These are phyloP conservation scores for Oxygymnocypris stewartii DNA, from an alignment of 2,113 vertebrate genomes.

Conservation along the genomic window DNA sequence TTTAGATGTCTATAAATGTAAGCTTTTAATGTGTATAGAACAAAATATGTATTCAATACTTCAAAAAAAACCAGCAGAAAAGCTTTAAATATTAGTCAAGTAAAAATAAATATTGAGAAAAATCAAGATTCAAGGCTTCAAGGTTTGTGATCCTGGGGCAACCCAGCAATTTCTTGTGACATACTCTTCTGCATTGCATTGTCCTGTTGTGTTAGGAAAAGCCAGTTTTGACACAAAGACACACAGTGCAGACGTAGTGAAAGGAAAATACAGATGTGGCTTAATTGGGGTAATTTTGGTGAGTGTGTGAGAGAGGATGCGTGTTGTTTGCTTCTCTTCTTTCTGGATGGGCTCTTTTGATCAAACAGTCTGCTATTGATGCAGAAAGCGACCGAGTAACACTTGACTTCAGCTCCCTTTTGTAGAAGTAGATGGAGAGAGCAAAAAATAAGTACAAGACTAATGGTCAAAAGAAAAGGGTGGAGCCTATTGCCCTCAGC, in stretches of 20 bases:
- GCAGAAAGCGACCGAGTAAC: neutral
- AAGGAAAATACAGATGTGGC: conserved; percentile 9
- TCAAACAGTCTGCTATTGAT: neutral
- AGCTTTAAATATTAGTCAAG: neutral
- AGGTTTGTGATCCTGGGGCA: neutral
- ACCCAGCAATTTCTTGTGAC: neutral
- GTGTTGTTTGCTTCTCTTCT: neutral
- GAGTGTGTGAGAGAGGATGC: conserved; percentile 8
- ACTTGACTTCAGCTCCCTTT: conserved; percentile 12
- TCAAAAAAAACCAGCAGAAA: neutral
- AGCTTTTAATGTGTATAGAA: neutral
- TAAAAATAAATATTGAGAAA: neutral
- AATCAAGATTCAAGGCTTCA: neutral
- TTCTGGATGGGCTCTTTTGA: conserved; percentile 15
- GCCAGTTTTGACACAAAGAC: neutral
- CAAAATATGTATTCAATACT: neutral
- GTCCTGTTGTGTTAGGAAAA: neutral
- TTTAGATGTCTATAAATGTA: neutral
- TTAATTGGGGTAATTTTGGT: conserved; percentile 16
- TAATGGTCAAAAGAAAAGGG: neutral
- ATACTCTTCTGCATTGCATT: neutral
- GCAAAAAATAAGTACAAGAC: neutral
- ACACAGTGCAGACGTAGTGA: neutral
- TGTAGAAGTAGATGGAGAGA: neutral
- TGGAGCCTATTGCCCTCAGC: neutral